phyloP scores from a whole-genome alignment of 2,888 invertebrate species.

The Archips xylosteana region DNA sequence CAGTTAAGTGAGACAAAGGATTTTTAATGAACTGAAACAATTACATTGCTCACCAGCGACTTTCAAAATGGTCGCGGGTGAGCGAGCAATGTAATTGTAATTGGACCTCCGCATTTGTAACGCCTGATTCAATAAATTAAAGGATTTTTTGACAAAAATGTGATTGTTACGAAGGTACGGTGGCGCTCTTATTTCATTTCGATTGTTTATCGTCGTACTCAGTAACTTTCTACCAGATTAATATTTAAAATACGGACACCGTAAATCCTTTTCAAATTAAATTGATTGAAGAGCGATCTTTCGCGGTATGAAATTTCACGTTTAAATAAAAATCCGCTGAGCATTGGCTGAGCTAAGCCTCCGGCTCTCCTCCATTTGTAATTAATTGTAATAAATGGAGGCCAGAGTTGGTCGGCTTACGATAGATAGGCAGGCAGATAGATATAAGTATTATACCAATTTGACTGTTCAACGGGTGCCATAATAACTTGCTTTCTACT shows the following conservation, averaged over 20 bases:
- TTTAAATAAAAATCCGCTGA: constrained; percentile 11
- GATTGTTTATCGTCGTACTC: too few relatives aligned
- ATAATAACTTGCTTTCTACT: constrained; percentile 11
- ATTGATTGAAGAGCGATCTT: constrained; percentile 4
- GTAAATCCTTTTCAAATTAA: background rate
- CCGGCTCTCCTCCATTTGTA: background rate
- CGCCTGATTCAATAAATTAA: too few relatives aligned
- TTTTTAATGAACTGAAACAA: too few relatives aligned
- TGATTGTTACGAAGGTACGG: too few relatives aligned
- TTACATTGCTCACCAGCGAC: too few relatives aligned
- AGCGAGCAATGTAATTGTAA: too few relatives aligned
- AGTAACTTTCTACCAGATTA: too few relatives aligned
- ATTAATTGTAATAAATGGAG: constrained; percentile 17
- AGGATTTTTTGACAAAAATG: too few relatives aligned
- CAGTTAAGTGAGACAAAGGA: too few relatives aligned
- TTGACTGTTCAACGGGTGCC: constrained; percentile 22
- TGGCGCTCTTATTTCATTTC: too few relatives aligned
- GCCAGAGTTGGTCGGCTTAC: background rate
- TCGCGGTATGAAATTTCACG: background rate
- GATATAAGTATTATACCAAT: background rate
- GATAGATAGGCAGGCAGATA: background rate
- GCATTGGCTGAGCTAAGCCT: constrained; percentile 3
- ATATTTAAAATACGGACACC: background rate
- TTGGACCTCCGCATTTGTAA: too few relatives aligned
- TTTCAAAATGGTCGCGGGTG: too few relatives aligned